These are phyloP conservation scores for Cyanoramphus novaezelandiae DNA, from an alignment of 2,113 vertebrate genomes.

Conservation along the genomic window DNA sequence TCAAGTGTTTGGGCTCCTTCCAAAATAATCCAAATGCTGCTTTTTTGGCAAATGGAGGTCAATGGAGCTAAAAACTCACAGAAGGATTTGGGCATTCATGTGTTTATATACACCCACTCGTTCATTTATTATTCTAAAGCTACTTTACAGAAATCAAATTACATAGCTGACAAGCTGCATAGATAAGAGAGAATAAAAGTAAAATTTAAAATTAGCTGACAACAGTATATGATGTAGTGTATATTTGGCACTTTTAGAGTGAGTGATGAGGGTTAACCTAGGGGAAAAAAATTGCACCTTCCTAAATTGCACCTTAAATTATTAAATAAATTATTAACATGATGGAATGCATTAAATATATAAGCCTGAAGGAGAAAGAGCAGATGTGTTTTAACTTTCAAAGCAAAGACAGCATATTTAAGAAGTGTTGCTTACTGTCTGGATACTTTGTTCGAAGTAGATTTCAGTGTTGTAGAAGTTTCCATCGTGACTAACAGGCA, in stretches of 20 bases:
- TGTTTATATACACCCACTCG: conserved; percentile 65
- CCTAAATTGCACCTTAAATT: conserved; percentile 60
- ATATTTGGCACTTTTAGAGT: conserved; percentile 44
- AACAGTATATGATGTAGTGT: conserved; percentile 13
- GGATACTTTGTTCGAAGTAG: conserved; percentile 81
- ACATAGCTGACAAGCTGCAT: conserved; percentile 69
- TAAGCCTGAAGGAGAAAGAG: conserved; percentile 39
- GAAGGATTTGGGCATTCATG: conserved; percentile 68
- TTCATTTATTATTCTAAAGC: conserved; percentile 74
- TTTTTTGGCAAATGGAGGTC: conserved; percentile 69
- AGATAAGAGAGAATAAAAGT: conserved; percentile 68
- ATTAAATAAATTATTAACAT: conserved; percentile 60
- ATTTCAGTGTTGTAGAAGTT: conserved; percentile 83
- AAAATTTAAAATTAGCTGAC: conserved; percentile 66
- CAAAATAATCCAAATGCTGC: conserved; percentile 70
- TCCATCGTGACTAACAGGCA: conserved; percentile 77
- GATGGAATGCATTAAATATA: conserved; percentile 54
- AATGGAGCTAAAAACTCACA: conserved; percentile 71
- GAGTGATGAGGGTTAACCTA: conserved; percentile 35
- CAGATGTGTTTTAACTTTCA: conserved; percentile 27
- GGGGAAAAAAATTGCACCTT: conserved; percentile 13
- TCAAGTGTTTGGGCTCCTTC: conserved; percentile 66
- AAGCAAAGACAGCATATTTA: conserved; percentile 35
- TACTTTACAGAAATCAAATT: conserved; percentile 71
- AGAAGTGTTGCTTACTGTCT: conserved; percentile 77